A percentile compares a stretch with the other conserved stretches of the same genome.
Evolutionary conservation across 2,113 vertebrate species (phyloP).

Genomic region (Trogon surrucura): DNA sequence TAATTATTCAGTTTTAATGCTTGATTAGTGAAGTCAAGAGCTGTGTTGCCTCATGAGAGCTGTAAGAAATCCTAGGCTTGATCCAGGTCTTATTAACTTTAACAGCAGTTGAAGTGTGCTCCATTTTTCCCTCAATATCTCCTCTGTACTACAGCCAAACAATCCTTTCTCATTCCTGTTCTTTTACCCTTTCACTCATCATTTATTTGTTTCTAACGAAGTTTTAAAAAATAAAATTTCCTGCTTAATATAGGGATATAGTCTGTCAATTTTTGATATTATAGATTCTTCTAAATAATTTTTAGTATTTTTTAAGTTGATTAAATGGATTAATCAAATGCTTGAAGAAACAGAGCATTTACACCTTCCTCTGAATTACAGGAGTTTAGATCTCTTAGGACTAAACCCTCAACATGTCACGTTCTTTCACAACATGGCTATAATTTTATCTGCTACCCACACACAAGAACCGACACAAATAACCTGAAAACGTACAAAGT

Average conservation of each 20-base stretch:
- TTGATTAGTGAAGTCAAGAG: conserved; percentile 6
- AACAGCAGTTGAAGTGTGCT: neutral
- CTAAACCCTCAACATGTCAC: neutral
- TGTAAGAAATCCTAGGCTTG: neutral
- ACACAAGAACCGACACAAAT: neutral
- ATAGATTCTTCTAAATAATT: neutral
- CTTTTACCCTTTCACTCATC: neutral
- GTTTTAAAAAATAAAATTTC: neutral
- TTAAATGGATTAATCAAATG: neutral
- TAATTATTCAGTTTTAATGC: conserved; percentile 23
- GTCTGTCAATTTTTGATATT: neutral
- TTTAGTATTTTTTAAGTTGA: neutral
- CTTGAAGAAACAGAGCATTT: neutral
- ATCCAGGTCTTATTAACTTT: conserved; percentile 13
- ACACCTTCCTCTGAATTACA: neutral
- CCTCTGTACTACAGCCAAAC: neutral
- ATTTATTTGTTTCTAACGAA: neutral
- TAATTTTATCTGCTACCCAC: neutral
- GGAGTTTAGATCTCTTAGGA: neutral
- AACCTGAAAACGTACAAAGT: neutral
- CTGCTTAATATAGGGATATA: neutral
- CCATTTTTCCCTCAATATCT: neutral
- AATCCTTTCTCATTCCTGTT: neutral
- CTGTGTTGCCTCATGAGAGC: neutral
- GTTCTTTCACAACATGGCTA: neutral